Conservation (phyloP, 2,888 invertebrate species). For the Ecliptopera silaceata region DNA sequence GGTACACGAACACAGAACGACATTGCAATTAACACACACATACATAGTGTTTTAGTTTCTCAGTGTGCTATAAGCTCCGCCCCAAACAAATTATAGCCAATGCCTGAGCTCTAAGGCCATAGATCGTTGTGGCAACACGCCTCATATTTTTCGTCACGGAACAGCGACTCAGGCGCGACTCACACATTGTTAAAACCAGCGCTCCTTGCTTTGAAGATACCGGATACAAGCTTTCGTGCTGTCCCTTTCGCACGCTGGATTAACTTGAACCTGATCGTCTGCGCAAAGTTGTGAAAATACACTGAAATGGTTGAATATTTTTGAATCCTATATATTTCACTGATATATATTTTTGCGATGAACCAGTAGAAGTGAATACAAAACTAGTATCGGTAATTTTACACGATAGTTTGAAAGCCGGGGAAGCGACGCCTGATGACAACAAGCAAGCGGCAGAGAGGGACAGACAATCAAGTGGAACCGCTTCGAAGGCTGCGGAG, state of each 20-base stretch:
- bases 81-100: conserved; percentile 76
- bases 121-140: conserved; percentile 80
- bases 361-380: neutral
- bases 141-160: conserved; percentile 80
- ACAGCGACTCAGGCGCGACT: conserved; percentile 82
- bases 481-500: conserved; percentile 76
- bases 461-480: conserved; percentile 69
- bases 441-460: conserved; percentile 62
- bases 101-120: conserved; percentile 65
- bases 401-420: conserved; percentile 47
- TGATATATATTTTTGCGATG: neutral
- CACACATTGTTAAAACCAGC: conserved; percentile 79
- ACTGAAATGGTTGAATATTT: neutral
- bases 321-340: neutral
- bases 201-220: conserved; percentile 76
- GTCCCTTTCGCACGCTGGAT: conserved; percentile 67
- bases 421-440: conserved; percentile 40
- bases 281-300: conserved; percentile 6
- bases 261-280: conserved; percentile 30
- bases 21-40: conserved; percentile 81
- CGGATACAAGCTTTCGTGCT: conserved; percentile 68
- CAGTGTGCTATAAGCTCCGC: conserved; percentile 77
- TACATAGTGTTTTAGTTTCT: conserved; percentile 57
- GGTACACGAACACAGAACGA: conserved; percentile 70
- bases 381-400: conserved; percentile 31